These are phyloP conservation scores for Quadroppia sp. DNA, from an alignment of 2,888 invertebrate species.

Conservation along the genomic window DNA sequence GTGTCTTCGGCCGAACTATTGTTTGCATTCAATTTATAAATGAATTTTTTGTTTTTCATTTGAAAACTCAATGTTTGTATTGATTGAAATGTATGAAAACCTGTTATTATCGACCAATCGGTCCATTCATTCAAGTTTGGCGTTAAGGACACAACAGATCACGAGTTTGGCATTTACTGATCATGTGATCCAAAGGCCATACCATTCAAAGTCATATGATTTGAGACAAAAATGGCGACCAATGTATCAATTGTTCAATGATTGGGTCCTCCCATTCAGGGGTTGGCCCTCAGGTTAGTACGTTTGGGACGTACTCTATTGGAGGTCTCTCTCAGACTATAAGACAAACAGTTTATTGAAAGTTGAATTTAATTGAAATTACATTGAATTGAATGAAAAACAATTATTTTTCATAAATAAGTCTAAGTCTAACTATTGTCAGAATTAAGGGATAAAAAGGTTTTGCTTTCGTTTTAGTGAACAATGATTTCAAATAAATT, in stretches of 20 bases:
- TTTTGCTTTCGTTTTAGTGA: neutral
- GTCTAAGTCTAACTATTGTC: neutral
- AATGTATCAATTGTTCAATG: neutral
- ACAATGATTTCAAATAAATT: slow-evolving; percentile 14
- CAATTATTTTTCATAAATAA: slow-evolving; percentile 16
- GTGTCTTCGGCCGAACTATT: slow-evolving; percentile 17
- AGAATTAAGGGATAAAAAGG: neutral
- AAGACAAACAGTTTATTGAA: neutral
- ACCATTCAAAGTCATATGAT: neutral
- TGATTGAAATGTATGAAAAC: neutral
- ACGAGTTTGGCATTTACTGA: slow-evolving; percentile 3
- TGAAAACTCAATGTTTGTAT: neutral
- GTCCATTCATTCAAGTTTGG: slow-evolving; percentile 27
- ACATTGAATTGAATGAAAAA: neutral
- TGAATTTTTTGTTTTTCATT: slow-evolving; percentile 4
- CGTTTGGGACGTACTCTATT: neutral
- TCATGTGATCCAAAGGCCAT: slow-evolving; percentile 12
- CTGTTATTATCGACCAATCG: slow-evolving; percentile 14
- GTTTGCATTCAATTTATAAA: slow-evolving; percentile 1
- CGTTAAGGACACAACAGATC: neutral
- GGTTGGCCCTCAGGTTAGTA: neutral
- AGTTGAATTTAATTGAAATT: neutral
- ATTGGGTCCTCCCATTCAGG: neutral
- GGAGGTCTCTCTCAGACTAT: neutral
- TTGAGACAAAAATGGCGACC: neutral